A percentile compares a stretch with the other conserved stretches of the same genome.
Evolutionary conservation across 2,888 invertebrate species (phyloP).

Genomic region (Elmis aenea): DNA sequence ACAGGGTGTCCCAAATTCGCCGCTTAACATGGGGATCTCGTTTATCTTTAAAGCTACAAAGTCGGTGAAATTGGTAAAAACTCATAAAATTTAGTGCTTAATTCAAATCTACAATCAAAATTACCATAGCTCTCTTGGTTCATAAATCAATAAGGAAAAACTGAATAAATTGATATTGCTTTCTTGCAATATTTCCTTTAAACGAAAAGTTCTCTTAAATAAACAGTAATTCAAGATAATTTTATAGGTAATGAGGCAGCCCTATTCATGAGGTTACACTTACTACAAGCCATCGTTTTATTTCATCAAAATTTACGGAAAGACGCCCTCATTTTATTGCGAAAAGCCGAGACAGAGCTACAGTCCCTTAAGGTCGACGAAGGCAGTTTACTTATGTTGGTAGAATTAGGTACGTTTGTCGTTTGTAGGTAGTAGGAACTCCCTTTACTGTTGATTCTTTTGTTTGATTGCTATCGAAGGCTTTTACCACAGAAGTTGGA

Average conservation of each 20-base stretch:
- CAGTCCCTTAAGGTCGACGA: constrained; percentile 58
- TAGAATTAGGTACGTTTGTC: constrained; percentile 53
- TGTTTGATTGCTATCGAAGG: not conserved
- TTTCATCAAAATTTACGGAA: constrained; percentile 69
- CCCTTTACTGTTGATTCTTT: not conserved
- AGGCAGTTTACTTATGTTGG: constrained; percentile 48
- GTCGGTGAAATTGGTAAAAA: too few relatives aligned
- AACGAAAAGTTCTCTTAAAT: constrained; percentile 14
- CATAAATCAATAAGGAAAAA: too few relatives aligned
- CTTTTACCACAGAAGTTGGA: too few relatives aligned
- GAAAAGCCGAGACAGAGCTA: constrained; percentile 62
- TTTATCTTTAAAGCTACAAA: too few relatives aligned
- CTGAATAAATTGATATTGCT: too few relatives aligned
- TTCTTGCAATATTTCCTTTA: too few relatives aligned
- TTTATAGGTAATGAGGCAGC: constrained; percentile 69
- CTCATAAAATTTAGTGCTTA: too few relatives aligned
- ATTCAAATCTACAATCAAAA: too few relatives aligned
- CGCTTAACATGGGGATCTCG: too few relatives aligned
- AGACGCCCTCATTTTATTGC: constrained; percentile 58
- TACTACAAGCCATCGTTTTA: constrained; percentile 73
- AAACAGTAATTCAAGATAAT: too few relatives aligned
- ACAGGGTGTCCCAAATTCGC: too few relatives aligned
- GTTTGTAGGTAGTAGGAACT: not conserved
- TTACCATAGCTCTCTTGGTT: too few relatives aligned
- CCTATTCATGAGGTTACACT: constrained; percentile 69